Base-by-base conservation (phyloP, 2,113 vertebrate genomes). In the Melanotaenia duboulayi region DNA sequence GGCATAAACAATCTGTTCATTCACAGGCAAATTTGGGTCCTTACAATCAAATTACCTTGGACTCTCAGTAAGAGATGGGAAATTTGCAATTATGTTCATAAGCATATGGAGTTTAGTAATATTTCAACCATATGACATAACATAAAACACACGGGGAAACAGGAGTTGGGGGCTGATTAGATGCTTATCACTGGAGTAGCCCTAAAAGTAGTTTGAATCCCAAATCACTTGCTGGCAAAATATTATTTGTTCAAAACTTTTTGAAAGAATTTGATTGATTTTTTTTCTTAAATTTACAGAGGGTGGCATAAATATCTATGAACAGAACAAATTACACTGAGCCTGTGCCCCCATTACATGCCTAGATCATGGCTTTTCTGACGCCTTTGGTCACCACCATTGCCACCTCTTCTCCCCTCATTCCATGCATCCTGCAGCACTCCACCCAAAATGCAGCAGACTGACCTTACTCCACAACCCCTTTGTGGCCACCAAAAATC, bases 1-100 rank as follows among this genome's bases (percentile, higher is more conserved):
- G 66, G 55, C 69, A 20, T 42, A 55, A 73, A 70, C 87, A 89
- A 79, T 81, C 87, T 89, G 87, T 78, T 87, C 67, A 28, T 68
- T 58, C 35, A 25, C 48, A 37, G 66, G 77, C 66, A 78, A 82
- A 73, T 50, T 23, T 50, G 35, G 37, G 25, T 78, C 63, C 52
- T 40, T 17, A 42, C 65, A 60, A 54, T 74, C 48, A 40, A 66
- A 61, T 50, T 75, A 86, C 73, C 78, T 81, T 75, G 42, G 65
- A 82, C 59, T 20, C 25, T 44, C 13, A 75, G 55, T 59, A 20
- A 59, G 76, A 73, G 62, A 54, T 65, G 79, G 61, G 6, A 71
- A 73, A 73, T 76, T 19, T 69, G 70, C 48, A 35, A 55, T 56
- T 71, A 12, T 58, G 35, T 55, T 22, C 48, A 67, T 10, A 49